Base-by-base conservation (phyloP, 2,113 vertebrate genomes). In the Chauna torquata region DNA sequence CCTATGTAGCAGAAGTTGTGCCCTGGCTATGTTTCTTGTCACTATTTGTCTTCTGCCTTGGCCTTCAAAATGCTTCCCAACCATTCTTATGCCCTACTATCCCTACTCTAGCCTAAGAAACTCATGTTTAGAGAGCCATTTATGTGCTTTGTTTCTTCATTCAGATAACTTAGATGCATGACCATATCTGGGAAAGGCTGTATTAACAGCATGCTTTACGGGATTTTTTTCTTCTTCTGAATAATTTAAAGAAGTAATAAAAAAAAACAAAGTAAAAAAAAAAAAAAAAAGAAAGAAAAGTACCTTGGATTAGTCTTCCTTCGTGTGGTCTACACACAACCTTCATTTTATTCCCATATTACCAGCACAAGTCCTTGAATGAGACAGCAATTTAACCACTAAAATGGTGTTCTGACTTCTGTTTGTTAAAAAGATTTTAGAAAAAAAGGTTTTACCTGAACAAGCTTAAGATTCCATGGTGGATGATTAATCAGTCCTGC, bases 381-480 rank as follows among this genome's bases (percentile, higher is more conserved):
- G 12, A 83, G 40, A 59, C 28, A 76, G 7, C 9, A 7, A 3
- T 57, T 85, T 49, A 74, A 47, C 36, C 16, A 81, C 25, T n/a
- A 62, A 81, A 3, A 68, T 3, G 3, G 12, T 82, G 38, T 38
- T 81, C 59, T 84, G 42, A 50, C 55, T 91, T 47, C 45, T 49
- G 16, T 57, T 68, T 57, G 30, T 18, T 28, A 85, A 82, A 19
- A 69, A 55, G 0, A 0, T 55, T 89, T 91, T 7, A 11, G 36
- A 58, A 50, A 91, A 84, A 70, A 58, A 49, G 6, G 24, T 34
- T 95, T 81, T 95, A 98, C 98, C 98, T 98, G 98, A 52, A 98
- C 92, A 55, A 98, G 98, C 65, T 98, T 98, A 85, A 98, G 98
- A 86, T 98, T 98, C 98, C 98, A 98, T 16, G 98, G 98, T 42